Evolutionary conservation across 2,797 vertebrate species (phyloP).

Genomic region (Tapirus indicus): DNA sequence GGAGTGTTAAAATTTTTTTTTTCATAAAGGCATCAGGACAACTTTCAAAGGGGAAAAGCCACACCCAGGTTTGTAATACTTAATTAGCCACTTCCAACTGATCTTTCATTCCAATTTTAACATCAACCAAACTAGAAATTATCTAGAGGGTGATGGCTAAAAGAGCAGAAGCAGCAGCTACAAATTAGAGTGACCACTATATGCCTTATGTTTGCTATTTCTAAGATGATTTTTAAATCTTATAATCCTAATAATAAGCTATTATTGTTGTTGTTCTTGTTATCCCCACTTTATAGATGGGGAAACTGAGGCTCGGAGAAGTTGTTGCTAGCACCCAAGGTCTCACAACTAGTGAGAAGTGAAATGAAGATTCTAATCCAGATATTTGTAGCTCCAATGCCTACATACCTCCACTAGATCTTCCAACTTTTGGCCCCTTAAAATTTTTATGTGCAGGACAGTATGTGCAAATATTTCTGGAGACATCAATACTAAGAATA

Average conservation of each 20-base stretch:
- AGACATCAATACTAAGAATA: not conserved
- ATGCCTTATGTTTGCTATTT: not conserved
- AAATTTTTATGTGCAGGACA: not conserved
- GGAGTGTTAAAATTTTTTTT: not conserved
- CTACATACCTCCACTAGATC: not conserved
- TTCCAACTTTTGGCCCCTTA: not conserved
- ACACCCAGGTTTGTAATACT: not conserved
- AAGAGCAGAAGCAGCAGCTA: not conserved
- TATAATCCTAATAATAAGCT: not conserved
- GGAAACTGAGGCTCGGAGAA: not conserved
- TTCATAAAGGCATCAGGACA: not conserved
- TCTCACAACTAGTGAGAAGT: not conserved
- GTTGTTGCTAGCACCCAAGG: not conserved
- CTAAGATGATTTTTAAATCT: constrained; percentile 37
- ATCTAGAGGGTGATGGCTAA: not conserved
- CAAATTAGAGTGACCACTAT: not conserved
- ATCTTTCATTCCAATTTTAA: constrained; percentile 17
- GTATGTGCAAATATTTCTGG: not conserved
- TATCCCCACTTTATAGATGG: not conserved
- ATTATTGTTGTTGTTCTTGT: not conserved
- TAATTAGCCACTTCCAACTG: not conserved
- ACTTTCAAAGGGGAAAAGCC: not conserved
- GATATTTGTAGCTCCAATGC: not conserved
- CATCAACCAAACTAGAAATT: not conserved
- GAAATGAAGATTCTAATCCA: not conserved